These are phyloP conservation scores for Machimus rusticus DNA, from an alignment of 2,888 invertebrate genomes.

Conservation along the genomic window DNA sequence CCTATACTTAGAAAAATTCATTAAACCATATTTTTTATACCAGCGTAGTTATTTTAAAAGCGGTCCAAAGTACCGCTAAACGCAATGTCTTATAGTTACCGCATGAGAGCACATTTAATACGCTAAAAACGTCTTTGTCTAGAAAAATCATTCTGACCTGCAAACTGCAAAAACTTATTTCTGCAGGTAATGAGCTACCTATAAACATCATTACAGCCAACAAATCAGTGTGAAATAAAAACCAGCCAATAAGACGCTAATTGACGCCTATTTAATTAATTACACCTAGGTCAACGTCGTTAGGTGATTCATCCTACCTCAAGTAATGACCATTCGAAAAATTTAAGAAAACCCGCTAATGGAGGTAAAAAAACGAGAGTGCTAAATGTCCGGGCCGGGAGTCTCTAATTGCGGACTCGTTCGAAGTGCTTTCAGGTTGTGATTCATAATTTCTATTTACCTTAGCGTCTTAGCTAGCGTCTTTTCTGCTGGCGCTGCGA, in stretches of 20 bases:
- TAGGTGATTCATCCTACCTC: neutral
- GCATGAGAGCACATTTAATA: neutral
- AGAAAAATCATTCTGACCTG: neutral
- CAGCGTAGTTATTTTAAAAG: neutral
- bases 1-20: too few species aligned
- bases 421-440: neutral
- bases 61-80: too few species aligned
- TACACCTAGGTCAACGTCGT: neutral
- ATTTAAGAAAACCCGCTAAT: neutral
- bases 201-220: neutral
- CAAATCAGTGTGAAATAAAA: neutral
- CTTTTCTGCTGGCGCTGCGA: neutral
- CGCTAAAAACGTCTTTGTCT: neutral
- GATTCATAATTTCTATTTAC: neutral
- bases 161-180: neutral
- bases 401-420: neutral
- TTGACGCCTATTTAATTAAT: neutral
- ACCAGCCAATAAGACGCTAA: neutral
- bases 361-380: neutral
- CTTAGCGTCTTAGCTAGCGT: neutral
- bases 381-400: neutral
- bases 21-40: too few species aligned
- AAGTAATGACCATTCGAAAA: neutral
- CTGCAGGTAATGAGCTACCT: neutral
- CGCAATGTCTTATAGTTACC: neutral